Conservation (phyloP, 2,113 vertebrate species). For the Cyanistes caeruleus region DNA sequence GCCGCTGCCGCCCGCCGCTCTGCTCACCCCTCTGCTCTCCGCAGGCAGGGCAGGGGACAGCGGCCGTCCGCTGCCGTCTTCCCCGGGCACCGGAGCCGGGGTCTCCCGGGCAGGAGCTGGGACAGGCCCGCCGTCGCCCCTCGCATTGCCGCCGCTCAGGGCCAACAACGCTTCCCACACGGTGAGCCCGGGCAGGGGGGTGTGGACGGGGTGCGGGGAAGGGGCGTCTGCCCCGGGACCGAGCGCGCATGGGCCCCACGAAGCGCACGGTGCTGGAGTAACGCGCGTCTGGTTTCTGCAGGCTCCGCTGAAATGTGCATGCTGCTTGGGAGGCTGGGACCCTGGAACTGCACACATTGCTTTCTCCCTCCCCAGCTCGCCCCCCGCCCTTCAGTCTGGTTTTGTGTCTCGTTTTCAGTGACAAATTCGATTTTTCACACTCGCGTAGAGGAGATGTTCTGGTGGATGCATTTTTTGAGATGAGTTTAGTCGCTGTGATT, state of each 20-base stretch:
- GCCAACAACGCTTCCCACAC: slow-evolving; percentile 79
- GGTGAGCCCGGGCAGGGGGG: slow-evolving; percentile 61
- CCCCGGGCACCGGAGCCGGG: slow-evolving; percentile 75
- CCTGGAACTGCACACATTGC: neutral
- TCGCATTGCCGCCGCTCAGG: slow-evolving; percentile 85
- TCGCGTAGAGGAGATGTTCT: neutral
- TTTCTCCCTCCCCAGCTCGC: neutral
- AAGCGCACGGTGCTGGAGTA: neutral
- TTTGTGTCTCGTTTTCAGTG: slow-evolving; percentile 3
- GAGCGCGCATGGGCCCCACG: neutral
- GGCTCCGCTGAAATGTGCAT: neutral
- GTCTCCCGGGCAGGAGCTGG: slow-evolving; percentile 79
- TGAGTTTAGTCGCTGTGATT: neutral
- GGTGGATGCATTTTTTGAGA: neutral
- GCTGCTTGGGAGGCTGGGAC: neutral
- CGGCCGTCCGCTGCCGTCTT: slow-evolving; percentile 75
- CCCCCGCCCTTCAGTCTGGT: neutral
- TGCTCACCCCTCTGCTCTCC: slow-evolving; percentile 31
- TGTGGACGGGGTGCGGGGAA: neutral
- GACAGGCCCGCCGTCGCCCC: slow-evolving; percentile 79
- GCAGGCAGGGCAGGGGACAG: slow-evolving; percentile 78
- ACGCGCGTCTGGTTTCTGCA: neutral
- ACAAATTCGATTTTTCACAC: neutral
- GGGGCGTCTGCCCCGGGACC: neutral
- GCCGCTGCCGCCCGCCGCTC: neutral